Evolutionary conservation across 23 tunicate species (phyloP).

Genomic region (Ciona savignyi): DNA sequence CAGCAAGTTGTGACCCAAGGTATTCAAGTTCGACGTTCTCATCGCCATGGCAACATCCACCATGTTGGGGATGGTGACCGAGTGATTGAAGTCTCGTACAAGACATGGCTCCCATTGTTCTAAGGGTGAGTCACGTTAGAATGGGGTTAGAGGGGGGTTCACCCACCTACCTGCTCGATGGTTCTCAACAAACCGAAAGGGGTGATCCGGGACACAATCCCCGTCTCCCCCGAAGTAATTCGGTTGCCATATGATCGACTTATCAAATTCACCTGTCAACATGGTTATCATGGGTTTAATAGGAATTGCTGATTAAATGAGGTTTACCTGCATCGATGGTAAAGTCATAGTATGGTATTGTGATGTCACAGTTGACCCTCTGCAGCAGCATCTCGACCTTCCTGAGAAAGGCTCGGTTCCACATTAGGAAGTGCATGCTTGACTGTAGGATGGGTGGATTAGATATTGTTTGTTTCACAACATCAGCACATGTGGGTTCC

Average conservation of each 20-base stretch:
- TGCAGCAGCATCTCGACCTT: conserved; percentile 60
- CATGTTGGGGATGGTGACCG: conserved; percentile 59
- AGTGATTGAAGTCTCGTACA: conserved; percentile 31
- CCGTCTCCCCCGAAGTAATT: conserved; percentile 83
- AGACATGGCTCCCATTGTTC: conserved; percentile 75
- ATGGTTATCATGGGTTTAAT: too few species aligned
- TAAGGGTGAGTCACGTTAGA: conserved; percentile 13
- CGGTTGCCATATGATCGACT: conserved; percentile 85
- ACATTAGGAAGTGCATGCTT: conserved; percentile 40
- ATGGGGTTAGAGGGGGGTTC: too few species aligned
- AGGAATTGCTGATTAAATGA: too few species aligned
- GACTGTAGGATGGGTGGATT: too few species aligned
- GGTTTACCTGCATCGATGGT: conserved; percentile 89
- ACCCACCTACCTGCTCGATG: conserved; percentile 5
- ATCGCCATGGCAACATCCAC: conserved; percentile 60
- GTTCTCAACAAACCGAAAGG: conserved; percentile 25
- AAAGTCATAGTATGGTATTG: conserved; percentile 78
- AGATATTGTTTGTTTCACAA: too few species aligned
- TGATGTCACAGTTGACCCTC: conserved; percentile 36
- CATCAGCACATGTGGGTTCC: too few species aligned
- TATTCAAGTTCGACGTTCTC: conserved; percentile 18
- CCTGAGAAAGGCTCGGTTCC: conserved; percentile 87
- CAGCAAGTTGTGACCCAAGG: conserved; percentile 33
- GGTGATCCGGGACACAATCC: conserved; percentile 78
- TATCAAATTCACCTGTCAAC: conserved; percentile 41